Base-by-base conservation (phyloP, 2,113 vertebrate genomes). In the Tor tambroides region DNA sequence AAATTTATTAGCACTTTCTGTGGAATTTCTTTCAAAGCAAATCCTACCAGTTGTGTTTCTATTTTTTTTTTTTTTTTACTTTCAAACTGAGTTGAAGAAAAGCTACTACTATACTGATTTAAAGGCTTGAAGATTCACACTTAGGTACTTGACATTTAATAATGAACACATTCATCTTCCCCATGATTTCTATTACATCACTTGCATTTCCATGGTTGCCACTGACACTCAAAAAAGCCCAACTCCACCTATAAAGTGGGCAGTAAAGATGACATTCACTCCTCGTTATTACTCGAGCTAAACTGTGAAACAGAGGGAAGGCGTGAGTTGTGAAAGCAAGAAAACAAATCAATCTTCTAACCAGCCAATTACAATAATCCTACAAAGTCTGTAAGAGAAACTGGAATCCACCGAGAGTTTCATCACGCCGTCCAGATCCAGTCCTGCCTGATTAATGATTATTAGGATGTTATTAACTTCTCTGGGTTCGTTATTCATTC, bases 341-440 rank as follows among this genome's bases (percentile, higher is more conserved):
- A 71, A 43, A 59, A 43, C 26, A 85, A 32, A 46, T n/a, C 43
- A 65, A 32, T 21, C 17, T 54, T 23, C 63, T 41, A 0, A 59
- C 23, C 41, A 35, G 46, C 65, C 75, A 61, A 11, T 78, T 35
- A 72, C 41, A 46, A 23, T 46, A 84, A 75, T 82, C 80, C 74
- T 75, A 23, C 17, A 41, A 12, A 79, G 38, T 82, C 49, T 78
- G 46, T 63, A 83, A 86, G 32, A 69, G 19, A 11, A n/a, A 72
- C 63, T 51, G 74, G 85, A 86, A 84, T 26, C 21, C 46, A 82
- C 43, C 43, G 41, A 12, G 43, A 2, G 2, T 83, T 88, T 83
- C 32, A 61, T 78, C 80, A 83, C 11, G 80, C 82, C 69, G 4
- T 78, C 75, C 63, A 19, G 38, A 61, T 80, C 78, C 78, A 61